Evolutionary conservation across 2,797 vertebrate genomes (phyloP), one percentile per base, ranked within the genome.

Genomic region (Acanthurus leucopareius): DNA sequence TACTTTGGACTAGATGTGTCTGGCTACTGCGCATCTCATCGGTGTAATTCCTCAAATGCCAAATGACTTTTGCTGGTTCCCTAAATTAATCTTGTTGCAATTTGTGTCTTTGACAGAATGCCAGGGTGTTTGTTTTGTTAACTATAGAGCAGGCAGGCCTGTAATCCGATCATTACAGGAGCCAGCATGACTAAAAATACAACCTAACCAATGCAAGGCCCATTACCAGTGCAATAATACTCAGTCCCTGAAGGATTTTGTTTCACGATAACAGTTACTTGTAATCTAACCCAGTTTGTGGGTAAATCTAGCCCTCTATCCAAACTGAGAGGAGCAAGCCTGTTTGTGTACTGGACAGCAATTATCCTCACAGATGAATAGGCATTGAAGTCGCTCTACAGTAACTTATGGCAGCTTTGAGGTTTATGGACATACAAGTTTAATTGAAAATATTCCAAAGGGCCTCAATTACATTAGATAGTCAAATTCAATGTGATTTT

Each of bases 341-440:
- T 68, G 64, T 73, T 64, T 48, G 35, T 67, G 58, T 5, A 22
- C 35, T 59, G 80, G 79, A 80, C 82, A 61, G 82, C 70, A 59
- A 70, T 73, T 90, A 87, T 42, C 56, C 67, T 57, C 72, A 88
- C 73, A 84, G 83, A 88, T 86, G 74, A 84, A 85, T 86, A 85
- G 86, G 69, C 19, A 82, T 35, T 19, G 5, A 69, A 73, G 84
- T 63, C 25, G 60, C 35, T 58, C 67, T 14, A 47, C 7, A 10
- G 25, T 61, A 68, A 82, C 48, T 19, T 48, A 35, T 53, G 54
- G 74, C 53, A 75, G 70, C 67, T 64, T 48, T 28, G 73, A 70
- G 52, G 74, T 83, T 88, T 86, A 69, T 72, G 69, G 73, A 86
- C 56, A 82, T 68, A 79, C 60, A 64, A 9, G 6, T 64, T 80